Conservation (phyloP, 37 sponge, comb jelly and placozoan genomes). For the Petrosia ficiformis region DNA sequence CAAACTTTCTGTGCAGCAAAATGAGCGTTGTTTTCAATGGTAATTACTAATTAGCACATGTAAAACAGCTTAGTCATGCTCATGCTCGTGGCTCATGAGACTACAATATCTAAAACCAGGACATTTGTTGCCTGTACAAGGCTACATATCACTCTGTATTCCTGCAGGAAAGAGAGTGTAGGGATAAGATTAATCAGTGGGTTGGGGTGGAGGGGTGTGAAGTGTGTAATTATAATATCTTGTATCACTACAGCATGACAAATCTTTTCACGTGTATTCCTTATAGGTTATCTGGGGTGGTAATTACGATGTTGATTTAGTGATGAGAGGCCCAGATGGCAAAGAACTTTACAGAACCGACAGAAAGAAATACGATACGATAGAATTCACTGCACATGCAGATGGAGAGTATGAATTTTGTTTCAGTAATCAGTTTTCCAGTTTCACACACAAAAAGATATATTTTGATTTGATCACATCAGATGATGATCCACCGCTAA, state of each 20-base stretch:
- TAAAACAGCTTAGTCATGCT: no score
- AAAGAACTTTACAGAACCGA: constrained; percentile 67
- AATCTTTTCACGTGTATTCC: not conserved
- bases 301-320: constrained; percentile 88
- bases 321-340: constrained; percentile 59
- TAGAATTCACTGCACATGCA: constrained; percentile 54
- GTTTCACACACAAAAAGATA: constrained; percentile 93
- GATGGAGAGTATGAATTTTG: constrained; percentile 91
- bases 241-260: not conserved
- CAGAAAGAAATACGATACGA: constrained; percentile 87
- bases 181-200: no score
- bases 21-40: no score
- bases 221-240: not conserved
- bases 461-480: constrained; percentile 88
- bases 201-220: no score
- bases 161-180: no score
- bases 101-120: no score
- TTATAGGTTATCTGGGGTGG: constrained; percentile 88
- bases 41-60: no score
- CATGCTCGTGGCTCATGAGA: no score
- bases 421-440: constrained; percentile 98
- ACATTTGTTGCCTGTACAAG: no score
- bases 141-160: no score
- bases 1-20: no score
- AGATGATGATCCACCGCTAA: constrained; percentile 61